Evolutionary conservation across 2,113 vertebrate species (phyloP), one percentile per base, ranked within the genome.

Genomic region (Rostratula benghalensis): DNA sequence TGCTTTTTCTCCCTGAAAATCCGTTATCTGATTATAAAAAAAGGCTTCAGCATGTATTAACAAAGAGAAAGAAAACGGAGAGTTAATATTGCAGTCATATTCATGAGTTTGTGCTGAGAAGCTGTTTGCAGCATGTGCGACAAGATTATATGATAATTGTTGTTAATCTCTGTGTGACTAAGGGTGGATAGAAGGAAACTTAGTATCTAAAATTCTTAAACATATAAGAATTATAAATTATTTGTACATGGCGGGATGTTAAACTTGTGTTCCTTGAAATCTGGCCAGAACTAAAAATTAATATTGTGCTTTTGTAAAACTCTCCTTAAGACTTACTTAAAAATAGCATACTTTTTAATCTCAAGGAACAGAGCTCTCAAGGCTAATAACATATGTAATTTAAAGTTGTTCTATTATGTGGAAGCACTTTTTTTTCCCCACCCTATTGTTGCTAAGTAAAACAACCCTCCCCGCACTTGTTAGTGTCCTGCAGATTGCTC

Each of bases 271-370:
- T 79, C 15, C 41, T 92, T 83, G 35, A 90, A 83, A 83, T 56
- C 45, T 79, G 37, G 14, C 33, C 27, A 71, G 48, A 80, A 56
- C 76, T 20, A 78, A 94, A 93, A 86, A 81, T 95, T 46, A 25
- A 68, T 85, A 28, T 7, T 7, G 13, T 56, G 22, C 43, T 89
- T 90, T 76, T 68, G 43, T 48, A n/a, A 60, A 97, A 74, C 22
- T 93, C 11, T 53, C 21, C 43, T 69, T 92, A 86, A 54, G 10
- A 31, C 11, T 70, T 63, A 73, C 63, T 78, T 90, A 9, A 64
- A 41, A 97, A 83, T 37, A 33, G 68, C 83, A 13, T 84, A 24
- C 43, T 89, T 90, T 87, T 91, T 84, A 60, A 51, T 83, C 56
- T 90, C 79, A 84, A 59, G 68, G 35, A 41, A 37, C 81, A 27